phyloP scores from a whole-genome alignment of 2,888 invertebrate genomes.

The Synanthedon vespiformis region DNA sequence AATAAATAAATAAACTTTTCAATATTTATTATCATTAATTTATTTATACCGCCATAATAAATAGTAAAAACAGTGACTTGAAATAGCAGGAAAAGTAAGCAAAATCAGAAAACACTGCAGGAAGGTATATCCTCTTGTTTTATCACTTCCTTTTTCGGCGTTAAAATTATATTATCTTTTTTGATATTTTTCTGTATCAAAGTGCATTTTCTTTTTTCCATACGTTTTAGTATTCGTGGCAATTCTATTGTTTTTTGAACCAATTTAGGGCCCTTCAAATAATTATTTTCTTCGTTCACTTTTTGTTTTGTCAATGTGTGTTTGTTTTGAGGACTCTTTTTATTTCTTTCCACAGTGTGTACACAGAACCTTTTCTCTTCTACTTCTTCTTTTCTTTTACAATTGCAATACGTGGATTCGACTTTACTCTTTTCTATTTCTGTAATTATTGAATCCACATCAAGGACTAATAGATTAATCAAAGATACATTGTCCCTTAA shows the following conservation, averaged over 20 bases:
- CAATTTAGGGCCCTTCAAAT: background rate
- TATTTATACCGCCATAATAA: no score
- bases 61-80: no score
- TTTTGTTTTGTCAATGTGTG: background rate
- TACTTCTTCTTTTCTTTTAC: background rate
- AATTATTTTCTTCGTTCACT: background rate
- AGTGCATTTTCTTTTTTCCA: background rate
- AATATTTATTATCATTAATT: no score
- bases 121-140: no score
- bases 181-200: background rate
- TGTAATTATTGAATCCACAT: background rate
- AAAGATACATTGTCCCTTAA: background rate
- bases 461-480: background rate
- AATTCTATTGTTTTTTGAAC: background rate
- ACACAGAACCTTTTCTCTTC: background rate
- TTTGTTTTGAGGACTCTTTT: background rate
- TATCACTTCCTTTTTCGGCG: no score
- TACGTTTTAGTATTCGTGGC: background rate
- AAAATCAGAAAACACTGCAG: no score
- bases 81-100: no score
- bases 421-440: background rate
- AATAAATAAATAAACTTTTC: no score
- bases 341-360: background rate
- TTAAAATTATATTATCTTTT: background rate
- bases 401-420: background rate